Conservation (phyloP, 2,113 vertebrate genomes). For the Sphaerodactylus townsendi region DNA sequence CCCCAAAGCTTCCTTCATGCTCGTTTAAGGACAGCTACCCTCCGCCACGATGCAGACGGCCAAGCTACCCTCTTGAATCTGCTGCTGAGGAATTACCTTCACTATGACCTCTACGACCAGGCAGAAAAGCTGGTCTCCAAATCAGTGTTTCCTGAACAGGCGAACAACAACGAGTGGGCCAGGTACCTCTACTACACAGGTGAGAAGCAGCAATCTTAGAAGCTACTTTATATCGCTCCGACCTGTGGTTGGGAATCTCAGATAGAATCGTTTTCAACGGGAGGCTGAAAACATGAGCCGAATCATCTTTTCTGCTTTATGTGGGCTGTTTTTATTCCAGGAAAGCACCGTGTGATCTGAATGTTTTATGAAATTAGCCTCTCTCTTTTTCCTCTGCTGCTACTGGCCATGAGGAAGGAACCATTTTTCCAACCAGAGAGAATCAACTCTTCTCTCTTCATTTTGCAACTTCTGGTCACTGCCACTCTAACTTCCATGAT, state of each 20-base stretch:
- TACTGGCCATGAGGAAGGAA: neutral
- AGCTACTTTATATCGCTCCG: too few species aligned
- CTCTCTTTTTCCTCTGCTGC: neutral
- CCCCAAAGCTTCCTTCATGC: constrained; percentile 87
- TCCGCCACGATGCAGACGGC: constrained; percentile 91
- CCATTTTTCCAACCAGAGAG: neutral
- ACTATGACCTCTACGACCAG: constrained; percentile 97
- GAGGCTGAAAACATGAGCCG: neutral
- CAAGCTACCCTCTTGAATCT: constrained; percentile 96
- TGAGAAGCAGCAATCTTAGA: constrained; percentile 49
- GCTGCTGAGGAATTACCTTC: constrained; percentile 94
- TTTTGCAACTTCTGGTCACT: neutral
- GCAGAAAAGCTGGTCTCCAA: constrained; percentile 97
- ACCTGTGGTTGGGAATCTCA: neutral
- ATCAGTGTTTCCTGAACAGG: constrained; percentile 94
- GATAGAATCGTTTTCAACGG: neutral
- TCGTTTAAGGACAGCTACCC: constrained; percentile 90
- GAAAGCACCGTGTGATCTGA: neutral
- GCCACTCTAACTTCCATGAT: neutral
- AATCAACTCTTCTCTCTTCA: neutral
- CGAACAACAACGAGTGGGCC: constrained; percentile 99
- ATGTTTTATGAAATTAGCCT: neutral
- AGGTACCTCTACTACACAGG: constrained; percentile 98
- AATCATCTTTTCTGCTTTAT: too few species aligned
- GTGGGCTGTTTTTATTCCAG: too few species aligned